Base-by-base conservation (phyloP, 37 sponge, comb jelly and placozoan genomes). In the Haliclona indistincta region DNA sequence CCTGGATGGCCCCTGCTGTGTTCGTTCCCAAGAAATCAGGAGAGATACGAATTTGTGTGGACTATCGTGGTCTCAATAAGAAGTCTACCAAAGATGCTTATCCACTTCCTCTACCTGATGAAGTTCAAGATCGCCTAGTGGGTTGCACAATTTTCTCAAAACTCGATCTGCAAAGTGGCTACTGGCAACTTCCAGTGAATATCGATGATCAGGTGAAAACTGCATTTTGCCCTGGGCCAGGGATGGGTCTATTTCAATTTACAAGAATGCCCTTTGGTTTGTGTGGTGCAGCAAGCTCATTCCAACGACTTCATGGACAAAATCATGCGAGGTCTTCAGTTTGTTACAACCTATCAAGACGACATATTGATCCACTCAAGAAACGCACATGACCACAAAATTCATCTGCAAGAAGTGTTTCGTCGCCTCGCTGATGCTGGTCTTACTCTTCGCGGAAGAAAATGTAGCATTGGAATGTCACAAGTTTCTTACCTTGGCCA, bases 1-100 rank as follows among this genome's bases (percentile, higher is more conserved):
- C 86, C 0, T 91, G 78, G 70, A 84, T 86, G 82, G 77, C 91
- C 49, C 91, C 91, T 25, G 80, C 79, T 33, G 71, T 87, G 28
- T 85, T 61, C 43, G 83, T 91, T 5, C 39, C 53, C 11, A 85
- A 82, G 68, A 77, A 76, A 29, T 77, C 80, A 47, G 86, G 81
- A 56, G 73, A 81, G 11, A 29, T 81, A 36, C 39, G 83, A 20
- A 40, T 91, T 22, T 79, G 83, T 42, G 64, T 86, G 2, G 87
- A 91, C 44, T 91, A 78, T 29, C 43, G 87, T 6, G 84, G 82
- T 34, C 54, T 91, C 38, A 89, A 89, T 68, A 76, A 81, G 38
- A 67, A 49, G 40, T 77, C 87, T 43, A 32, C 28, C 56, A 85
- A 81, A 45, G 83, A 78, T 71, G 82, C 78, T 19, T 81, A 81